These are phyloP conservation scores for Leptodactylus fuscus DNA, from an alignment of 2,113 vertebrate species.

Conservation along the genomic window DNA sequence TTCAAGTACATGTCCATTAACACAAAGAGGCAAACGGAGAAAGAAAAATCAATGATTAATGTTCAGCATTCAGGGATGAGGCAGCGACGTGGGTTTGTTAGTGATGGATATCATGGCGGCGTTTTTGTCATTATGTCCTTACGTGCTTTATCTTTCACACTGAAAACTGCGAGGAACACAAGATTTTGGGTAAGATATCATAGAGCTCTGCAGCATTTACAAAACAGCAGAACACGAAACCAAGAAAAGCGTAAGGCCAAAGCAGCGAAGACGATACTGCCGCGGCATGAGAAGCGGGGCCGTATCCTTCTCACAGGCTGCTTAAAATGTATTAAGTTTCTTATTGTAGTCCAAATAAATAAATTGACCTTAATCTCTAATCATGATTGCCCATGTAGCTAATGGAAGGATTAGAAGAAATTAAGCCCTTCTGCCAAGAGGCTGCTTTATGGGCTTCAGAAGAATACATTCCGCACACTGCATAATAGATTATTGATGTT, in stretches of 20 bases:
- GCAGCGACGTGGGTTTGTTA: background rate
- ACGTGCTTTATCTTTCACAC: constrained; percentile 12
- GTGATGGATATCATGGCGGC: constrained; percentile 30
- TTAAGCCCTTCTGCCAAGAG: constrained; percentile 55
- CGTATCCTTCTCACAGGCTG: constrained; percentile 21
- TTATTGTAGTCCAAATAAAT: constrained; percentile 52
- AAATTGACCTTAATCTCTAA: constrained; percentile 59
- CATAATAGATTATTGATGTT: constrained; percentile 60
- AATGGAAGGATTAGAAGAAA: constrained; percentile 59
- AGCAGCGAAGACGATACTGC: background rate
- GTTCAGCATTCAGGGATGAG: background rate
- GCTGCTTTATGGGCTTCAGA: constrained; percentile 55
- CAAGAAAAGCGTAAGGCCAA: background rate
- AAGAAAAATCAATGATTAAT: constrained; percentile 31
- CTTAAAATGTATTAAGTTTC: constrained; percentile 49
- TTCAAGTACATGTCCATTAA: background rate
- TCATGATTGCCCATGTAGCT: constrained; percentile 55
- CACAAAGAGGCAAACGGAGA: background rate
- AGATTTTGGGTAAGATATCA: constrained; percentile 45
- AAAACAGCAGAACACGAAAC: constrained; percentile 34
- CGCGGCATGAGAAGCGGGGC: background rate
- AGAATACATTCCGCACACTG: constrained; percentile 46
- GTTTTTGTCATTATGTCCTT: constrained; percentile 43
- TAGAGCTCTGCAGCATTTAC: background rate
- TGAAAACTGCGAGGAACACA: constrained; percentile 38